Evolutionary conservation across 2,888 invertebrate genomes (phyloP), one percentile per base, ranked within the genome.

Genomic region (Incurvaria masculella): DNA sequence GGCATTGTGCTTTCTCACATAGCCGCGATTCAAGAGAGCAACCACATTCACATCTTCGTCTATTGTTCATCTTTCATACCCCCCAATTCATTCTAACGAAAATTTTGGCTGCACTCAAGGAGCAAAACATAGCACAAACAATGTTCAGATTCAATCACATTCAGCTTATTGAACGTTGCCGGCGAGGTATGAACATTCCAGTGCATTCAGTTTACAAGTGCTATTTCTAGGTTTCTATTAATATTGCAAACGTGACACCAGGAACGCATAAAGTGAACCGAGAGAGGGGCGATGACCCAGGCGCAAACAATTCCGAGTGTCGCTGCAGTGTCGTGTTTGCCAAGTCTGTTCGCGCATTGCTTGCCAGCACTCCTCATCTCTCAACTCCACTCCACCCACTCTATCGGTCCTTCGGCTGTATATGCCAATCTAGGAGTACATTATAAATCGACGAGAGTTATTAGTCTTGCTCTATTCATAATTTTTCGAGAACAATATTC

Each of bases 241-340:
- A 33, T 33, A 33, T 33, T 33, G 33, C 33, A 68, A 68, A 66
- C 65, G 70, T 72, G 75, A 75, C 76, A 76, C 69, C 69, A 75
- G 78, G 73, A 76, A 75, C 70, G 72, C 69, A 74, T 72, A 72
- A 72, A 73, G 72, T 64, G 69, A 68, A 66, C 61, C 61, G 63
- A 59, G 57, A 33, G 33, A 60, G 66, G 65, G 76, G 69, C 76
- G 65, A 71, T 74, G 75, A 75, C 78, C 76, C 68, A 64, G 33
- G 11, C 67, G 69, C 71, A 66, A 75, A 72, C 71, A 72, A 69
- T 72, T 69, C 69, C 65, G 33, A 58, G 62, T 72, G 71, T 72
- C 23, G 23, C n/a, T n/a, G 73, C 72, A 71, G 70, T 68, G 64
- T 62, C 65, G 68, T 17, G 19, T 39, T 39, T 65, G 64, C 66